phyloP scores from a whole-genome alignment of 2,888 invertebrate species.

The Trissoscelio sp. region DNA sequence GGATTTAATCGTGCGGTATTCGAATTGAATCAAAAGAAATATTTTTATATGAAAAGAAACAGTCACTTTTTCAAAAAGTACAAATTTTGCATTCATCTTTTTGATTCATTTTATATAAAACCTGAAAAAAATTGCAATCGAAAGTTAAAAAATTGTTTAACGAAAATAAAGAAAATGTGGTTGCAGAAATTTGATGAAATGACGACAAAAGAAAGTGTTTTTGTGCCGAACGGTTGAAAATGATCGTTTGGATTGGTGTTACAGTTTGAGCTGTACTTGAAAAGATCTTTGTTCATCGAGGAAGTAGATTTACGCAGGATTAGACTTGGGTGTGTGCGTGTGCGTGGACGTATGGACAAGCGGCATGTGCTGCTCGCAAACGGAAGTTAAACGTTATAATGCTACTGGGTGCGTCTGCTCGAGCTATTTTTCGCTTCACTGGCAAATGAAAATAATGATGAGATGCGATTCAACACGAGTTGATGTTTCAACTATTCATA shows the following conservation, averaged over 20 bases:
- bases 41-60: conserved; percentile 45
- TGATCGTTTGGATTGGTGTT: conserved; percentile 75
- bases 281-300: conserved; percentile 82
- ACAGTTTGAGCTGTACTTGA: conserved; percentile 79
- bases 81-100: too few relatives aligned
- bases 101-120: too few relatives aligned
- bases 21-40: conserved; percentile 52
- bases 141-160: too few relatives aligned
- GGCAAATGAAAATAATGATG: conserved; percentile 81
- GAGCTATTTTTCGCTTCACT: conserved; percentile 82
- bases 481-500: conserved; percentile 30
- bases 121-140: too few relatives aligned
- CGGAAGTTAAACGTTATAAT: conserved; percentile 79
- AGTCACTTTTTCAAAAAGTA: too few relatives aligned
- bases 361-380: conserved; percentile 70
- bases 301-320: conserved; percentile 75
- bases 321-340: conserved; percentile 63
- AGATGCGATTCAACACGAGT: conserved; percentile 52
- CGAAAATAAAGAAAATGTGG: too few relatives aligned
- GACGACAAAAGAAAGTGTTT: too few relatives aligned
- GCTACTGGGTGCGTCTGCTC: conserved; percentile 78
- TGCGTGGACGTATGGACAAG: conserved; percentile 48
- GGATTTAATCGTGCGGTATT: conserved; percentile 48
- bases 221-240: conserved; percentile 68
- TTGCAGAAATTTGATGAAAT: too few relatives aligned